Evolutionary conservation across 1,140 invertebrate species (phyloP).

Genomic region (Nephotettix cincticeps): DNA sequence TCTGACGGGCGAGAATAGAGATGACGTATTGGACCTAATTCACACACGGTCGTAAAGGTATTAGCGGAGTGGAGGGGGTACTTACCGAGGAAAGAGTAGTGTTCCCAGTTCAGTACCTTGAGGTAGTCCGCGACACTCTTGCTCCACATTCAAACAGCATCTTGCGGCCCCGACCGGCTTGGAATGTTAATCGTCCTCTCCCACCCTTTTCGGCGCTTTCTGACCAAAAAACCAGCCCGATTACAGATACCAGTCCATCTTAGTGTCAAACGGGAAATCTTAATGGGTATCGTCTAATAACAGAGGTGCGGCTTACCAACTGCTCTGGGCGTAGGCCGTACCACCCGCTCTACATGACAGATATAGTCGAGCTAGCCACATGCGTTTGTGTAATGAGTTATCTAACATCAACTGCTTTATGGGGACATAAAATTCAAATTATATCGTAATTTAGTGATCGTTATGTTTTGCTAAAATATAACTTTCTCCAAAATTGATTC

Average conservation of each 20-base stretch:
- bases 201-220: neutral
- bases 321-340: too few species aligned
- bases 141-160: neutral
- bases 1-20: neutral
- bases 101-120: neutral
- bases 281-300: slow-evolving; percentile 9
- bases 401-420: too few species aligned
- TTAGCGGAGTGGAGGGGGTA: neutral
- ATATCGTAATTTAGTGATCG: too few species aligned
- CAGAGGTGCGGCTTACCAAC: neutral
- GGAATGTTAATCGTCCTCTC: slow-evolving; percentile 10
- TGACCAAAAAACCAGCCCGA: slow-evolving; percentile 18
- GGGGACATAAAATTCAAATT: too few species aligned
- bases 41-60: too few species aligned
- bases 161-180: neutral
- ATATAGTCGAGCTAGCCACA: too few species aligned
- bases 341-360: too few species aligned
- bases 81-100: neutral
- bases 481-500: too few species aligned
- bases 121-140: neutral
- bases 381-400: too few species aligned
- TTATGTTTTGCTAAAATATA: too few species aligned
- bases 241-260: slow-evolving; percentile 12
- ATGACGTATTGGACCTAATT: neutral
- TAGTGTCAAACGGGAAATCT: slow-evolving; percentile 18